Percentiles rank a stretch among this genome's conserved stretches.
Evolutionary conservation across 2,888 invertebrate genomes (phyloP).

Genomic region (Orthonevra nobilis): DNA sequence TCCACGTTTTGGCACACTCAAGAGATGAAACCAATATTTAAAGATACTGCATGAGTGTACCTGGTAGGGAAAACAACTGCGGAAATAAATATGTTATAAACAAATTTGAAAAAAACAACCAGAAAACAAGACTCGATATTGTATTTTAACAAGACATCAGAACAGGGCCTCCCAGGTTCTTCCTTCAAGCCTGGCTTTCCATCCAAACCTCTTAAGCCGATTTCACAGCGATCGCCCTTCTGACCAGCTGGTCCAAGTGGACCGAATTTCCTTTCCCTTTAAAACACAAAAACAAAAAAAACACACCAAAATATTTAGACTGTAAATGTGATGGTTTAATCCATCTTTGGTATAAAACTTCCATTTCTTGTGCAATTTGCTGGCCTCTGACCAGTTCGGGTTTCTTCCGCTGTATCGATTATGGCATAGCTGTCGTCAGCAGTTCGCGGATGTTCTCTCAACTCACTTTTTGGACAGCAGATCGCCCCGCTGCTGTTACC

Average conservation of each 20-base stretch:
- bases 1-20: too few species aligned
- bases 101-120: too few species aligned
- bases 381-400: conserved; percentile 79
- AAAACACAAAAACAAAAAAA: conserved; percentile 68
- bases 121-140: too few species aligned
- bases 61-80: too few species aligned
- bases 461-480: conserved; percentile 74
- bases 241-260: conserved; percentile 88
- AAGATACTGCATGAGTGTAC: too few species aligned
- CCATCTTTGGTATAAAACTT: conserved; percentile 90
- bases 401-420: conserved; percentile 76
- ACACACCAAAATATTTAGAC: neutral
- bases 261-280: conserved; percentile 91
- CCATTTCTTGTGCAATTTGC: conserved; percentile 85
- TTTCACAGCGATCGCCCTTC: conserved; percentile 89
- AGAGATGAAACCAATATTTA: too few species aligned
- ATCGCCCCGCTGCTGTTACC: conserved; percentile 75
- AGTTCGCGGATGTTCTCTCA: conserved; percentile 73
- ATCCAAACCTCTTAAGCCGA: conserved; percentile 89
- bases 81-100: too few species aligned
- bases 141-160: too few species aligned
- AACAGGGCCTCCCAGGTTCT: conserved; percentile 88
- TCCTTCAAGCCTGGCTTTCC: conserved; percentile 91
- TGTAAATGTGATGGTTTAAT: conserved; percentile 61
- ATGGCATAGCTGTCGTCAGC: conserved; percentile 78